These are phyloP conservation scores for Okamejei kenojei DNA, from an alignment of 2,797 vertebrate species.

Conservation along the genomic window DNA sequence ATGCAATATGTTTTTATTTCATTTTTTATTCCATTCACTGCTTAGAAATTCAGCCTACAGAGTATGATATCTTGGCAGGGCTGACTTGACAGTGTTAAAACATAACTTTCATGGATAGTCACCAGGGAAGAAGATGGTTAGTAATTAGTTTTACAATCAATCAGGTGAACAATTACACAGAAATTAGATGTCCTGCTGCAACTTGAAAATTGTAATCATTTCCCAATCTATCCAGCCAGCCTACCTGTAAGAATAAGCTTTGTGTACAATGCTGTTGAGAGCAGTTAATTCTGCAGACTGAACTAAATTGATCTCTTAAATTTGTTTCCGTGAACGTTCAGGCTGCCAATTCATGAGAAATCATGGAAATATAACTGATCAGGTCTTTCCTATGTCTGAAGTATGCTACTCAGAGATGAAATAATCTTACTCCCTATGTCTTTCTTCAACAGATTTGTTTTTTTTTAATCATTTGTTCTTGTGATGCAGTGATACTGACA, in stretches of 20 bases:
- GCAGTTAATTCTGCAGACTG: not conserved
- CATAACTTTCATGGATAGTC: too few relatives aligned
- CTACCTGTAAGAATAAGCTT: not conserved
- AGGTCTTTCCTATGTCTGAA: not conserved
- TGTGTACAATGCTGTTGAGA: not conserved
- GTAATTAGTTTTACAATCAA: constrained; percentile 5
- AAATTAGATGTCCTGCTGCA: not conserved
- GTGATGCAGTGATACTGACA: not conserved
- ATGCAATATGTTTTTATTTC: too few relatives aligned
- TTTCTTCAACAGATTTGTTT: not conserved
- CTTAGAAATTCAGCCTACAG: too few relatives aligned
- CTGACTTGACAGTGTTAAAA: too few relatives aligned
- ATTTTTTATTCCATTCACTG: too few relatives aligned
- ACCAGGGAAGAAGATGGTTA: too few relatives aligned
- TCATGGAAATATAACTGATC: not conserved
- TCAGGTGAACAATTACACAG: not conserved
- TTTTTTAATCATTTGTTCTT: not conserved
- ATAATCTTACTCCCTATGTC: not conserved
- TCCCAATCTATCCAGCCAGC: not conserved
- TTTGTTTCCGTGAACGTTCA: not conserved
- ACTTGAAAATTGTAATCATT: not conserved
- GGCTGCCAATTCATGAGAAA: constrained; percentile 12
- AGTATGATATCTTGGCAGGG: too few relatives aligned
- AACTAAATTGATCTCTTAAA: not conserved
- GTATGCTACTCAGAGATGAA: not conserved